Percentiles rank a stretch among this genome's conserved stretches.
These are phyloP conservation scores for Hydra vulgaris DNA, from an alignment of 30 jellyfish, hydroid and myxozoan species.

Conservation along the genomic window DNA sequence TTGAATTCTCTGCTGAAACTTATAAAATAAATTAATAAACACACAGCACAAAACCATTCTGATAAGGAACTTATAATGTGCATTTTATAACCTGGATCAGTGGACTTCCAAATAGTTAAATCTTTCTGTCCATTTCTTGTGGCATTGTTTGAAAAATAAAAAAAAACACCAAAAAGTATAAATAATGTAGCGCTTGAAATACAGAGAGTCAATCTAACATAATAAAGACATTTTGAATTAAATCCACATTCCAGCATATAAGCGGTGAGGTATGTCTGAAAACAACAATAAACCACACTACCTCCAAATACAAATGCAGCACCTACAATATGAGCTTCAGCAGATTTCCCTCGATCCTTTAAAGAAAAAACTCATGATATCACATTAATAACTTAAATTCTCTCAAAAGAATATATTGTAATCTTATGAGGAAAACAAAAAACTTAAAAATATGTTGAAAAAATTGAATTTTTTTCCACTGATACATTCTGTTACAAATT, in stretches of 20 bases:
- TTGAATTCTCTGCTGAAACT: constrained; percentile 59
- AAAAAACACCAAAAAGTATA: constrained; percentile 22
- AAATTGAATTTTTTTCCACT: no score
- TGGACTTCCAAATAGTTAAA: constrained; percentile 49
- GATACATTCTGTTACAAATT: no score
- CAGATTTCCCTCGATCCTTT: constrained; percentile 54
- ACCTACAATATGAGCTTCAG: constrained; percentile 56
- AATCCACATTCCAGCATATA: constrained; percentile 52
- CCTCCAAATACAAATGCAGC: constrained; percentile 85
- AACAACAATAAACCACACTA: constrained; percentile 58
- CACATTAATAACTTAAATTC: constrained; percentile 29
- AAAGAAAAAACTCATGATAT: neutral
- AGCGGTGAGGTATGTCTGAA: constrained; percentile 52
- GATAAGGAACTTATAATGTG: constrained; percentile 55
- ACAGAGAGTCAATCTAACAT: constrained; percentile 33
- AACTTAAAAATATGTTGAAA: no score
- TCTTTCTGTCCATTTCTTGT: constrained; percentile 24
- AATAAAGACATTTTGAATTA: constrained; percentile 40
- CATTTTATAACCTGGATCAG: constrained; percentile 54
- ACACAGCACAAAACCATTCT: constrained; percentile 68
- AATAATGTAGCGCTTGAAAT: constrained; percentile 28
- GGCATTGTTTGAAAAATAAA: constrained; percentile 20
- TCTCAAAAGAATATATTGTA: neutral
- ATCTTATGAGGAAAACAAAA: neutral
- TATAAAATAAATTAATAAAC: constrained; percentile 36